Evolutionary conservation across 2,797 vertebrate species (phyloP).

Genomic region (Manis javanica): DNA sequence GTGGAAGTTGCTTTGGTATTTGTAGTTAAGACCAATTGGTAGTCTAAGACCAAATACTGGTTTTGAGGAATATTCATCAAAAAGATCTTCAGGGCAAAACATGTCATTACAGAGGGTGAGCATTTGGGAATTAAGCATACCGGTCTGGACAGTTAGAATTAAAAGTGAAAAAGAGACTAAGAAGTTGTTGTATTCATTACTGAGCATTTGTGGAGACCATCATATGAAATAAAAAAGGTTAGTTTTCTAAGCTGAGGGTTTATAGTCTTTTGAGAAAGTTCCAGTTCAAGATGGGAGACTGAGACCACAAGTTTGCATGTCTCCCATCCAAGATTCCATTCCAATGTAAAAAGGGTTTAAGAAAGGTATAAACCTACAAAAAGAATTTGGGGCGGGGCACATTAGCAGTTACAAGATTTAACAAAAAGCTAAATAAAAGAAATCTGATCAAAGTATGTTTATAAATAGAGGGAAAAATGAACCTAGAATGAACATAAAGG

Average conservation of each 20-base stretch:
- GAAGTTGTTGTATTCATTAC: background rate
- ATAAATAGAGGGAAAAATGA: conserved; percentile 22
- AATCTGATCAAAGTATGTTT: conserved; percentile 9
- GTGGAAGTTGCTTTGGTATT: background rate
- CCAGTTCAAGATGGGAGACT: background rate
- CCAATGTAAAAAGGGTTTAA: background rate
- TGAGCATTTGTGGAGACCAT: background rate
- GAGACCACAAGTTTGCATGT: background rate
- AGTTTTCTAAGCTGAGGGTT: background rate
- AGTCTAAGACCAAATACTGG: background rate
- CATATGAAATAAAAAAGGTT: conserved; percentile 2
- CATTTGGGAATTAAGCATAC: background rate
- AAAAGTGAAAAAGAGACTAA: background rate
- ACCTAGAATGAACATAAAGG: background rate
- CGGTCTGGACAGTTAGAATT: background rate
- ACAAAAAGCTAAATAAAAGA: background rate
- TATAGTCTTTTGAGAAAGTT: conserved; percentile 22
- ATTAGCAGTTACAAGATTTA: background rate
- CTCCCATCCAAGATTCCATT: background rate
- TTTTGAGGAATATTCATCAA: background rate
- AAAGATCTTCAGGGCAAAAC: background rate
- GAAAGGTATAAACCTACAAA: conserved; percentile 4
- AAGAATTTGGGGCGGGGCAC: background rate
- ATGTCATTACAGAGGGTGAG: background rate
- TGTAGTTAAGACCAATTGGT: too few species aligned